Percentiles rank a stretch among this genome's conserved stretches.
These are phyloP conservation scores for Sogatella furcifera DNA, from an alignment of 1,140 invertebrate species.

Conservation along the genomic window DNA sequence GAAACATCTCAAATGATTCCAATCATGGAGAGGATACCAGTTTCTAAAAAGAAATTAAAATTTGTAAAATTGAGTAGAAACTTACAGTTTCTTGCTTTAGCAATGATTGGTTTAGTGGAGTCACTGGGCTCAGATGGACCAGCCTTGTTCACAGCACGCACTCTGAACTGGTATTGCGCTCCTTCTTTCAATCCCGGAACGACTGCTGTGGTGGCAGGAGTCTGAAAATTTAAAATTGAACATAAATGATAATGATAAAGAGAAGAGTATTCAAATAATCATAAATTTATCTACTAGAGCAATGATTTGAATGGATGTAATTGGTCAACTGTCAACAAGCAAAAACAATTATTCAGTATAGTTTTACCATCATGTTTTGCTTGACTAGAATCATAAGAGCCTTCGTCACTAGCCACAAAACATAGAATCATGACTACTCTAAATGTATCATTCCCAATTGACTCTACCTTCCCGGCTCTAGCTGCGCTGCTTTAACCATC, in stretches of 20 bases:
- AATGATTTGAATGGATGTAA: too few relatives aligned
- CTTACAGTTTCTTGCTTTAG: slow-evolving; percentile 84
- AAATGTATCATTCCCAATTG: too few relatives aligned
- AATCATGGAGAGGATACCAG: too few relatives aligned
- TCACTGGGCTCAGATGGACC: slow-evolving; percentile 85
- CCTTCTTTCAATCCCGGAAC: slow-evolving; percentile 84
- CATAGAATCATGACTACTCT: background rate
- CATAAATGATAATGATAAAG: too few relatives aligned
- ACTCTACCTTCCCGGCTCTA: too few relatives aligned
- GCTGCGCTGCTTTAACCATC: too few relatives aligned
- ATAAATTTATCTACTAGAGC: too few relatives aligned
- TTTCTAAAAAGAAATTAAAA: too few relatives aligned
- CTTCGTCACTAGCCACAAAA: background rate
- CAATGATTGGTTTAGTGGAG: slow-evolving; percentile 72
- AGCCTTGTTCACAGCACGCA: slow-evolving; percentile 87
- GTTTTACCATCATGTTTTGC: background rate
- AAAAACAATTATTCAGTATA: background rate
- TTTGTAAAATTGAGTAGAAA: background rate
- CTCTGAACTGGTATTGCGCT: slow-evolving; percentile 86
- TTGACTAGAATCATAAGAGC: background rate
- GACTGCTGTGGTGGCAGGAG: slow-evolving; percentile 66
- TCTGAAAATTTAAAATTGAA: slow-evolving; percentile 33
- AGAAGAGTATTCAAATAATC: too few relatives aligned
- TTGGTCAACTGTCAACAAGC: background rate
- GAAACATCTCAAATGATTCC: too few relatives aligned